Conservation (phyloP, 2,797 vertebrate species). For the Okamejei kenojei region DNA sequence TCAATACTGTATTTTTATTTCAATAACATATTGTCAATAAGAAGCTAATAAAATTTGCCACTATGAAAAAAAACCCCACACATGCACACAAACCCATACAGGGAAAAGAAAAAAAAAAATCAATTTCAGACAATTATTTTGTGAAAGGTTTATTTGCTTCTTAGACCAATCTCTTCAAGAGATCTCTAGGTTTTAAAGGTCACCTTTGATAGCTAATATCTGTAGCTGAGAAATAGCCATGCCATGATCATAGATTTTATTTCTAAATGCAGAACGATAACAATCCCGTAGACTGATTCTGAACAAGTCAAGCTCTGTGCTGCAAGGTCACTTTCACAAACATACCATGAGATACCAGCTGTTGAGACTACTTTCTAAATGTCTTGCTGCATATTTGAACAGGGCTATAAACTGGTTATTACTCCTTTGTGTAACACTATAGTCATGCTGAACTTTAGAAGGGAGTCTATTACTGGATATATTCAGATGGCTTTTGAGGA, state of each 20-base stretch:
- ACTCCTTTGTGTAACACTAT: not conserved
- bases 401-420: not conserved
- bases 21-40: not conserved
- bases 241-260: not conserved
- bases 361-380: conserved; percentile 23
- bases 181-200: conserved; percentile 30
- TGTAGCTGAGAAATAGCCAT: not conserved
- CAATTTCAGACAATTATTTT: not conserved
- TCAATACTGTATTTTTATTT: not conserved
- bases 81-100: too few species aligned
- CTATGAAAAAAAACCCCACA: not conserved
- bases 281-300: not conserved
- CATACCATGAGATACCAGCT: not conserved
- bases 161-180: not conserved
- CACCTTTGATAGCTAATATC: not conserved
- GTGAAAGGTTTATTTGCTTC: conserved; percentile 23
- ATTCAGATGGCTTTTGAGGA: not conserved
- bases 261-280: conserved; percentile 18
- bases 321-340: conserved; percentile 3
- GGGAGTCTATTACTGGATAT: not conserved
- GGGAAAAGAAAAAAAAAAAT: not conserved
- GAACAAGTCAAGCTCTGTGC: not conserved
- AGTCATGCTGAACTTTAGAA: not conserved
- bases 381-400: conserved; percentile 7
- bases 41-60: not conserved